These are phyloP conservation scores for Antechinus stuartii DNA, from an alignment of 2,113 vertebrate genomes.

Conservation along the genomic window DNA sequence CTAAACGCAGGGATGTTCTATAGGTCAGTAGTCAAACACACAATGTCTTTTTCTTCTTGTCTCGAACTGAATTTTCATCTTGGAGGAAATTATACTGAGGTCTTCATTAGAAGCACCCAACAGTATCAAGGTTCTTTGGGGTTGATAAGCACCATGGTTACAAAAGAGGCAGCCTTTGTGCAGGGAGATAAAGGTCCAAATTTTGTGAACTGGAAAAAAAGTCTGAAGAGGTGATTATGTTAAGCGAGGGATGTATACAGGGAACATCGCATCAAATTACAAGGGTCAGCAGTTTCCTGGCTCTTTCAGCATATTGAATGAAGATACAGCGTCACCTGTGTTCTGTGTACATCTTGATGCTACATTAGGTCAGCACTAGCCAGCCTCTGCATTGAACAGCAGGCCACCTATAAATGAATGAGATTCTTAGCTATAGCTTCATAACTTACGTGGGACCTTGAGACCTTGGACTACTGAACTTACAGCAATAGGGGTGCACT, in stretches of 20 bases:
- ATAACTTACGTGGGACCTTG: slow-evolving; percentile 38
- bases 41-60: slow-evolving; percentile 15
- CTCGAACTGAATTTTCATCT: slow-evolving; percentile 67
- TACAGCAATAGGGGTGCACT: slow-evolving; percentile 28
- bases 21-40: neutral
- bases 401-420: slow-evolving; percentile 60
- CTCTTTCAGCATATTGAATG: slow-evolving; percentile 46
- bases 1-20: slow-evolving; percentile 28
- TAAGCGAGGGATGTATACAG: slow-evolving; percentile 51
- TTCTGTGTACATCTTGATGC: neutral
- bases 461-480: slow-evolving; percentile 56
- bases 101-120: slow-evolving; percentile 61
- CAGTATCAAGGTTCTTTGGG: slow-evolving; percentile 35
- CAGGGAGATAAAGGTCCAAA: slow-evolving; percentile 58
- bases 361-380: slow-evolving; percentile 11
- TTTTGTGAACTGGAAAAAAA: slow-evolving; percentile 53
- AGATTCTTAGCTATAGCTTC: slow-evolving; percentile 53
- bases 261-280: slow-evolving; percentile 59
- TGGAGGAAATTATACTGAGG: slow-evolving; percentile 54
- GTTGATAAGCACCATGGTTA: slow-evolving; percentile 54
- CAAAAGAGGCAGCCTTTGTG: slow-evolving; percentile 45
- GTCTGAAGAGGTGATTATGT: slow-evolving; percentile 57
- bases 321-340: slow-evolving; percentile 33
- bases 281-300: slow-evolving; percentile 45
- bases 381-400: slow-evolving; percentile 10